Percentiles rank a stretch among this genome's conserved stretches.
phyloP scores from a whole-genome alignment of 2,113 vertebrate genomes.

The Peucedramus taeniatus region DNA sequence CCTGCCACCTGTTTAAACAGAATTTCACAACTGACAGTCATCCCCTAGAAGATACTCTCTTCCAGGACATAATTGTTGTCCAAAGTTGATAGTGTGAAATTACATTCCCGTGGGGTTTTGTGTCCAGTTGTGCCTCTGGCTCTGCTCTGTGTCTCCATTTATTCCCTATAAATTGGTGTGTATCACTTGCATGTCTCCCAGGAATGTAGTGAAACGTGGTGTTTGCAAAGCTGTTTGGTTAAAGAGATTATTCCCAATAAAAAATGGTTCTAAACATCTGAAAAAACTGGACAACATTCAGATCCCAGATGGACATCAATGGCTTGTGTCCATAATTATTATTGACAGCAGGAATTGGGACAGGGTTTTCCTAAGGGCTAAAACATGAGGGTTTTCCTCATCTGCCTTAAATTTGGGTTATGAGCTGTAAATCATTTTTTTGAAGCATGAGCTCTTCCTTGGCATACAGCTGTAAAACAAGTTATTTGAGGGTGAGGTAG shows the following conservation, averaged over 20 bases:
- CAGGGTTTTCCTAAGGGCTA: not conserved
- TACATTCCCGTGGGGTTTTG: not conserved
- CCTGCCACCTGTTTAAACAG: constrained; percentile 28
- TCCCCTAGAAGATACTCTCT: not conserved
- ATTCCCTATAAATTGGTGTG: not conserved
- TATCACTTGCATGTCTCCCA: not conserved
- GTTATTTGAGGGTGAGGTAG: not conserved
- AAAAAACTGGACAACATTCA: constrained; percentile 17
- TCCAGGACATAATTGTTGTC: not conserved
- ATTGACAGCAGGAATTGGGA: constrained; percentile 13
- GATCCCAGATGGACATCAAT: constrained; percentile 25
- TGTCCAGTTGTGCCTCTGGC: constrained; percentile 38
- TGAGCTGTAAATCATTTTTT: not conserved
- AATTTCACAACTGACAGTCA: not conserved
- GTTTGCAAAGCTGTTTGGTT: constrained; percentile 36
- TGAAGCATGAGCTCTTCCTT: not conserved
- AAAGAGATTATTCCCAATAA: constrained; percentile 24
- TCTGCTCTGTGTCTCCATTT: not conserved
- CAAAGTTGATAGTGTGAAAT: constrained; percentile 42
- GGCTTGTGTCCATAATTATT: not conserved
- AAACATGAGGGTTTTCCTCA: not conserved
- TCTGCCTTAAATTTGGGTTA: constrained; percentile 12
- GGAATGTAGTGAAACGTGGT: not conserved
- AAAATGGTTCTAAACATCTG: constrained; percentile 37
- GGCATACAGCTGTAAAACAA: not conserved